Evolutionary conservation across 2,888 invertebrate genomes (phyloP).

Genomic region (Cosmopolites sordidus): DNA sequence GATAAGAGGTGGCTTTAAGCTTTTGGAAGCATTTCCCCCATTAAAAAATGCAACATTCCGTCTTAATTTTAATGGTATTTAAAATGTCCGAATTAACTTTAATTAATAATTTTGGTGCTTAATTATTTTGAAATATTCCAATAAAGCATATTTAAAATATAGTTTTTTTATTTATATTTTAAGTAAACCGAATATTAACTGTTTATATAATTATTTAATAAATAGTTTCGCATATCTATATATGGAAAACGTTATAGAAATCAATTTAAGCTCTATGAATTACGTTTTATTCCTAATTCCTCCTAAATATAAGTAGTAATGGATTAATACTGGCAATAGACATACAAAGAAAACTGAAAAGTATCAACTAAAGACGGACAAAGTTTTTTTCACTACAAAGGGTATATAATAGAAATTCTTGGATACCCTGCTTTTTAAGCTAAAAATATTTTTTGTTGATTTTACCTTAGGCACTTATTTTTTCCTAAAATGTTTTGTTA

Average conservation of each 20-base stretch:
- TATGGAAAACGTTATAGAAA: background rate
- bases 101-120: too few species aligned
- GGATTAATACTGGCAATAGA: slow-evolving; percentile 15
- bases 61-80: too few species aligned
- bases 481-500: slow-evolving; percentile 5
- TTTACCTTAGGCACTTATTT: slow-evolving; percentile 17
- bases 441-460: slow-evolving; percentile 13
- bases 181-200: background rate
- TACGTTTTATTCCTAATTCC: background rate
- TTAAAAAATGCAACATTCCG: too few species aligned
- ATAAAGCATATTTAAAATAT: too few species aligned
- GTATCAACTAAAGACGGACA: background rate
- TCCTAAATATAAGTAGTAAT: background rate
- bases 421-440: slow-evolving; percentile 19
- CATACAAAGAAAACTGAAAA: slow-evolving; percentile 15
- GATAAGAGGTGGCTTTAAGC: too few species aligned
- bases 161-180: too few species aligned
- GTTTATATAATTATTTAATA: background rate
- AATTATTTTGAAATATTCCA: too few species aligned
- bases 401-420: slow-evolving; percentile 12
- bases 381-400: slow-evolving; percentile 11
- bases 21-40: too few species aligned
- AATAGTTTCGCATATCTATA: background rate
- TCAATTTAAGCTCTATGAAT: background rate
- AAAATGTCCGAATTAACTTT: too few species aligned